phyloP scores from a whole-genome alignment of 2,797 vertebrate species.

The Choloepus didactylus region DNA sequence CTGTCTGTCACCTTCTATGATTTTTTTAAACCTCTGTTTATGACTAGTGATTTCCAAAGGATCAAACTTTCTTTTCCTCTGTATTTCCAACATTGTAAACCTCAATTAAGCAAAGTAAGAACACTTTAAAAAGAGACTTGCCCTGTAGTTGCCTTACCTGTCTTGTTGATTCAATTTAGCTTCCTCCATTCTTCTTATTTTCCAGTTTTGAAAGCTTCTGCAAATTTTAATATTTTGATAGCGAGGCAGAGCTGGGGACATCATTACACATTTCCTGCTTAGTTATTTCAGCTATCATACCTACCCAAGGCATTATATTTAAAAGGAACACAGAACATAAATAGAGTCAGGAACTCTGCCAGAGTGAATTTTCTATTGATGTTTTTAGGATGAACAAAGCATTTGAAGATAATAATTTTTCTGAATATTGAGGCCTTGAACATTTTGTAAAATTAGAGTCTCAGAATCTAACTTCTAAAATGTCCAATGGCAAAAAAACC shows the following conservation, averaged over 20 bases:
- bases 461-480: slow-evolving; percentile 50
- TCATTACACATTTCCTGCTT: not conserved
- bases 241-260: not conserved
- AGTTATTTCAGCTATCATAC: not conserved
- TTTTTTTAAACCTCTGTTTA: not conserved
- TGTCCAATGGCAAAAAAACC: not conserved
- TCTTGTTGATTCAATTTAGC: not conserved
- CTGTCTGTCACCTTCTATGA: not conserved
- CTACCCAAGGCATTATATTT: not conserved
- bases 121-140: slow-evolving; percentile 18
- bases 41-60: slow-evolving; percentile 18
- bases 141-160: not conserved
- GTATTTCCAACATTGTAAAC: not conserved
- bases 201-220: slow-evolving; percentile 43
- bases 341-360: not conserved
- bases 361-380: not conserved
- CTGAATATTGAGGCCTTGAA: not conserved
- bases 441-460: slow-evolving; percentile 45
- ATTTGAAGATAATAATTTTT: slow-evolving; percentile 6
- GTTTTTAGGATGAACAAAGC: not conserved
- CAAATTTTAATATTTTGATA: slow-evolving; percentile 42
- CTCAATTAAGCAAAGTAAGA: not conserved
- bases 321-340: not conserved
- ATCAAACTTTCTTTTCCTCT: not conserved
- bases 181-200: slow-evolving; percentile 15